Percentiles rank a stretch among this genome's conserved stretches.
Evolutionary conservation across 2,113 vertebrate genomes (phyloP).

Genomic region (Datnioides undecimradiatus): DNA sequence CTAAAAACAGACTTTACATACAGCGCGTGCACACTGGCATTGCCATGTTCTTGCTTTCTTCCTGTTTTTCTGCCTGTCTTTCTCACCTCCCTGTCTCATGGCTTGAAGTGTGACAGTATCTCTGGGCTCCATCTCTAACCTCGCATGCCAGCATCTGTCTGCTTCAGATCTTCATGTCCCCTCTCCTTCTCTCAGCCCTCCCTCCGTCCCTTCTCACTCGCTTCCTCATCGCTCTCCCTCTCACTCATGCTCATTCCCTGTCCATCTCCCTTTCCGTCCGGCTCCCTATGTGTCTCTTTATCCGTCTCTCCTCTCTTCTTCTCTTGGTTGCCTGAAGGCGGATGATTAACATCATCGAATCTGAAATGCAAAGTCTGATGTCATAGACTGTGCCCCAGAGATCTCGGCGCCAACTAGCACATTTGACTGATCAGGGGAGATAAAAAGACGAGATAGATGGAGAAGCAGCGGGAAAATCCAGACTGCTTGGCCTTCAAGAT

Average conservation of each 20-base stretch:
- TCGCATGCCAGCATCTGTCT: constrained; percentile 71
- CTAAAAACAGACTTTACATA: constrained; percentile 1
- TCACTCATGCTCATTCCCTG: constrained; percentile 33
- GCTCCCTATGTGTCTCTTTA: constrained; percentile 42
- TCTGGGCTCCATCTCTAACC: constrained; percentile 59
- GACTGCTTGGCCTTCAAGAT: constrained; percentile 16
- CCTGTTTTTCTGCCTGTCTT: background rate
- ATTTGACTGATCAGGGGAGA: constrained; percentile 26
- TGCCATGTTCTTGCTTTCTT: background rate
- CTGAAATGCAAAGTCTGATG: constrained; percentile 75
- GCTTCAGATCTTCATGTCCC: constrained; percentile 62
- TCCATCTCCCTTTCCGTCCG: constrained; percentile 37
- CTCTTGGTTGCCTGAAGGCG: constrained; percentile 62
- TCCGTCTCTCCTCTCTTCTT: constrained; percentile 10
- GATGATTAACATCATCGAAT: constrained; percentile 80
- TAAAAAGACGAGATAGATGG: constrained; percentile 29
- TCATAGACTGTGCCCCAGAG: constrained; percentile 65
- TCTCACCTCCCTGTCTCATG: constrained; percentile 28
- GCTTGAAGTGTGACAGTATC: constrained; percentile 55
- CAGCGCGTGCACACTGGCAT: background rate
- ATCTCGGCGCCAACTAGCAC: constrained; percentile 44
- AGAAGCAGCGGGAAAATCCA: constrained; percentile 2
- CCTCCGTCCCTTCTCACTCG: constrained; percentile 25
- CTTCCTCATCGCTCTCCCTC: constrained; percentile 28
- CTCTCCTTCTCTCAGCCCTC: constrained; percentile 22